These are phyloP conservation scores for Crypturellus undulatus DNA, from an alignment of 2,113 vertebrate genomes.

Conservation along the genomic window DNA sequence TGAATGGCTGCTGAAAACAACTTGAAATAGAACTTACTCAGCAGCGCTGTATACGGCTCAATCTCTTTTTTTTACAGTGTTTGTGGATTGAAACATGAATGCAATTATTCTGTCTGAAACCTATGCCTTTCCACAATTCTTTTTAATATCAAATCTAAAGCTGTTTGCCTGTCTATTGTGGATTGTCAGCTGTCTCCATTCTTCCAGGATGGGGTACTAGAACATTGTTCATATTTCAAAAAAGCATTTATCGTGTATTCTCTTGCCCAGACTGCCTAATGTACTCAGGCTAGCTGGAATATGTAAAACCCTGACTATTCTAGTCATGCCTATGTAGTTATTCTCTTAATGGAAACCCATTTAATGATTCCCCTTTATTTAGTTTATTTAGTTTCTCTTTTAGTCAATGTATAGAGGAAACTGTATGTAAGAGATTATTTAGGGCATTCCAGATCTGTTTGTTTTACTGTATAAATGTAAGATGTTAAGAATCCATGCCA, in stretches of 20 bases:
- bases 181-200: conserved; percentile 28
- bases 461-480: background rate
- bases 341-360: background rate
- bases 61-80: conserved; percentile 19
- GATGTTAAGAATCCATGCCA: background rate
- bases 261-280: background rate
- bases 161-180: conserved; percentile 17
- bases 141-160: background rate
- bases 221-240: background rate
- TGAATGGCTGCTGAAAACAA: conserved; percentile 39
- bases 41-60: background rate
- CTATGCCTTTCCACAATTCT: background rate
- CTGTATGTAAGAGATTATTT: background rate
- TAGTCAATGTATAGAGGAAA: background rate
- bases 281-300: background rate
- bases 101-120: conserved; percentile 24
- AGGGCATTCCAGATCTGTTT: background rate
- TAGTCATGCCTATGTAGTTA: background rate
- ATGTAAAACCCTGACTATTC: background rate
- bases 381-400: background rate
- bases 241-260: background rate
- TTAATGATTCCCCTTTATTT: background rate
- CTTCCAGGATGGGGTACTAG: background rate
- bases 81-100: conserved; percentile 20
- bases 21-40: conserved; percentile 29